Conservation (phyloP, 2,888 invertebrate species). For the Formica aserva region DNA sequence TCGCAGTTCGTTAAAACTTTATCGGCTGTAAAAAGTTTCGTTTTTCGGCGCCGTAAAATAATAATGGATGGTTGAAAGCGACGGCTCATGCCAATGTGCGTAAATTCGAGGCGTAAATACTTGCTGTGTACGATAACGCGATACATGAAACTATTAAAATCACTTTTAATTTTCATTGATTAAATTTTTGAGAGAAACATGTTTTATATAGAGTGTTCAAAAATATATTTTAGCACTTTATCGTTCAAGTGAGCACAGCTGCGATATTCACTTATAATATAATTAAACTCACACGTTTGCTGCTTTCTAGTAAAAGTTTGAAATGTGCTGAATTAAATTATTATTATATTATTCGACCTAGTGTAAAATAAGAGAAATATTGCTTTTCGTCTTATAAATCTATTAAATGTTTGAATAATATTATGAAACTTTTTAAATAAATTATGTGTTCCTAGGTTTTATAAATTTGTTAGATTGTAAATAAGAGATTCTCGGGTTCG, state of each 20-base stretch:
- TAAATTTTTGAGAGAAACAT: background rate
- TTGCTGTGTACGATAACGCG: background rate
- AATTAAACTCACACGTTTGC: background rate
- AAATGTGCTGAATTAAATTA: background rate
- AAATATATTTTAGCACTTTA: background rate
- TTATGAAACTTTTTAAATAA: background rate
- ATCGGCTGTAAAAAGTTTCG: background rate
- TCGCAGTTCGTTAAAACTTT: slow-evolving; percentile 58
- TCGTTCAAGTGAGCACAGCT: background rate
- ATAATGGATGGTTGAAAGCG: slow-evolving; percentile 28
- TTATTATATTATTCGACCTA: slow-evolving; percentile 3
- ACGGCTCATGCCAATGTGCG: background rate
- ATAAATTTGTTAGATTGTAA: background rate
- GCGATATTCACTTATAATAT: background rate
- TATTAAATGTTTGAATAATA: background rate
- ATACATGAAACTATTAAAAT: slow-evolving; percentile 1
- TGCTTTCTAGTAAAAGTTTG: slow-evolving; percentile 13
- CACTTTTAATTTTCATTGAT: background rate
- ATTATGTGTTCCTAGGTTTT: background rate
- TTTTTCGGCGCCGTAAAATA: slow-evolving; percentile 35
- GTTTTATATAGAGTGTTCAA: background rate
- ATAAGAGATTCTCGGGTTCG: background rate
- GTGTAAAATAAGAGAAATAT: background rate
- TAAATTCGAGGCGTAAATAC: background rate
- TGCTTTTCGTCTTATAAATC: background rate